A percentile compares a stretch with the other conserved stretches of the same genome.
phyloP scores from a whole-genome alignment of 1,140 invertebrate species.

The Tetragonula clypearis region DNA sequence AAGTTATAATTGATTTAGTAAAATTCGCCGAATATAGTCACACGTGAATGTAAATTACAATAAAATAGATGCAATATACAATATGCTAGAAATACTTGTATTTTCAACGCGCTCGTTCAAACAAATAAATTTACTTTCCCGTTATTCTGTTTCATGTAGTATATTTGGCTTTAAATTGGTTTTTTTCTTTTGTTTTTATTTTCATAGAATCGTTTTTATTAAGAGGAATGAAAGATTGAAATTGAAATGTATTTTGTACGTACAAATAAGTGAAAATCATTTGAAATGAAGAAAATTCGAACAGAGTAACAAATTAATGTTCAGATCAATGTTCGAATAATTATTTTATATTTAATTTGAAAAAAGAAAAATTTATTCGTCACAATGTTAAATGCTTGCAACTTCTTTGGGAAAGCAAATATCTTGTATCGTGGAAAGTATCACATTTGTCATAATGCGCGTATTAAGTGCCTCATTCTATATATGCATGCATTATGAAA shows the following conservation, averaged over 20 bases:
- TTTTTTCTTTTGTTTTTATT: no score
- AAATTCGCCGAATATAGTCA: not conserved
- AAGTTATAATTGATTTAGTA: constrained; percentile 5
- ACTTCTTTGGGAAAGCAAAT: no score
- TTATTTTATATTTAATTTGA: not conserved
- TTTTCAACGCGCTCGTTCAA: not conserved
- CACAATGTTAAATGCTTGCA: no score
- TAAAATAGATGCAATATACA: not conserved
- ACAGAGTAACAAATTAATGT: not conserved
- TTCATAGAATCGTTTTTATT: not conserved
- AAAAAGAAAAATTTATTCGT: not conserved
- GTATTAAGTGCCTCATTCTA: constrained; percentile 25
- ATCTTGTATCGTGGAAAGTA: not conserved
- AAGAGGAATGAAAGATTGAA: not conserved
- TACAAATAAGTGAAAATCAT: not conserved
- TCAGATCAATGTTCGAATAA: not conserved
- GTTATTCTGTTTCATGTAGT: not conserved
- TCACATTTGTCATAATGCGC: not conserved
- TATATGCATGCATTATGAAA: not conserved
- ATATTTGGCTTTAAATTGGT: not conserved
- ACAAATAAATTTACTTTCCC: not conserved
- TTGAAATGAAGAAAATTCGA: not conserved
- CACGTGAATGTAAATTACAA: no score
- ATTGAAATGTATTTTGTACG: not conserved
- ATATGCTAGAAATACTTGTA: constrained; percentile 10